Base-by-base conservation (phyloP, 2,888 invertebrate species). In the Caenorhabditis becei region DNA sequence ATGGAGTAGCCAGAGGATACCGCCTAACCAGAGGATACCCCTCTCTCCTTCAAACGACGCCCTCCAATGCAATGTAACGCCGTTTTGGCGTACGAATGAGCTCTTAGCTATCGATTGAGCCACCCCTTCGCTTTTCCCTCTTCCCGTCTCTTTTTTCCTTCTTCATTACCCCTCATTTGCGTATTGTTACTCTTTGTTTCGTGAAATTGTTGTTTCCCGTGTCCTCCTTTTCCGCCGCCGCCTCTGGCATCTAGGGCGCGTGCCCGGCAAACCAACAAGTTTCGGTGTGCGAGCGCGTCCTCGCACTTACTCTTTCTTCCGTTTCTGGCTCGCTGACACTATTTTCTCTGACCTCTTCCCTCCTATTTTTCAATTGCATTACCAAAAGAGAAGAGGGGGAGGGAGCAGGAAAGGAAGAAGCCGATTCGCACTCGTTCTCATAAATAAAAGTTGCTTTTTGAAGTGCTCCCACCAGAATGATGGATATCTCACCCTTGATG, bases 131-230 rank as follows among this genome's bases (percentile, higher is more conserved):
- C 56, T 51, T 51, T 18, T 23, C 18, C n/a, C 5, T 28, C 2
- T 58, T 20, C 35, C 44, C 28, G 24, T 32, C 35, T 24, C 56
- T 44, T 61, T 58, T 67, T 61, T 23, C 41, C 49, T 54, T 54
- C 69, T 69, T 77, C 77, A 77, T 77, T 77, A 69, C 69, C 63
- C 67, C 26, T 77, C 69, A 77, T 77, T 70, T 77, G 69, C 77
- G 49, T 63, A 69, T 63, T 77, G 67, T 63, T 54, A 66, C 61
- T 75, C 66, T 75, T 75, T 66, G 61, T 66, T 75, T 66, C 61
- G 63, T 53, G 47, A 75, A 75, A 66, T 66, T 75, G 75, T 61
- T 59, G 66, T 66, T 62, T 75, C 53, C 56, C 18, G 44, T 14
- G 20, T 41, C 47, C 44, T 35, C 32, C 7, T 49, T 26, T 37